Conservation (phyloP, 2,797 vertebrate genomes). For the Dryobates pubescens region DNA sequence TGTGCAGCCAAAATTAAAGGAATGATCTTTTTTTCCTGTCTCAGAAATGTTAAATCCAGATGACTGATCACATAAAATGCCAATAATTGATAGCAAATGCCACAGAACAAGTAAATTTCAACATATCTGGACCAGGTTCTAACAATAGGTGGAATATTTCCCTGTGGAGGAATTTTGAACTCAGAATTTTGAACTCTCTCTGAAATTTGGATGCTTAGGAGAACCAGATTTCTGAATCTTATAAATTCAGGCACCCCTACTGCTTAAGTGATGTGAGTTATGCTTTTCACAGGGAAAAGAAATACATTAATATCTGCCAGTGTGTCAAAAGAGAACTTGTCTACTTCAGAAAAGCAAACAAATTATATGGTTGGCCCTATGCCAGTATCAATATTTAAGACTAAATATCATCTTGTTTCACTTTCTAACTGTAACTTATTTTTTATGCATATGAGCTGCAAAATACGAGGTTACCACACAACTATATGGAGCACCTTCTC, state of each 20-base stretch:
- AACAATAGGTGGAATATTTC: background rate
- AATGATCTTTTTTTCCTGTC: background rate
- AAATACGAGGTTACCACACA: background rate
- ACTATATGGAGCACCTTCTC: background rate
- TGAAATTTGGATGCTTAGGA: background rate
- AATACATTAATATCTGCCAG: background rate
- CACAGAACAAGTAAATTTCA: background rate
- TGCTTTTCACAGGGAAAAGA: background rate
- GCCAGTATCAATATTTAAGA: background rate
- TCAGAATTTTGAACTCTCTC: background rate
- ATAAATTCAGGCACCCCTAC: background rate
- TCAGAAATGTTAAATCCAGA: background rate
- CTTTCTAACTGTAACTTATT: background rate
- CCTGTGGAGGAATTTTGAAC: background rate
- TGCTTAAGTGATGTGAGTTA: background rate
- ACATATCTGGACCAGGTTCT: background rate
- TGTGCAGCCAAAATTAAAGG: conserved; percentile 20
- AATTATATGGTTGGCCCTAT: background rate
- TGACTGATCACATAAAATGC: background rate
- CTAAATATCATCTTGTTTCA: background rate
- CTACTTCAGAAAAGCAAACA: background rate
- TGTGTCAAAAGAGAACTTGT: background rate
- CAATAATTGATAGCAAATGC: background rate
- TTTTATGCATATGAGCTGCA: background rate
- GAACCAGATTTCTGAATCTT: background rate